Percentiles rank a stretch among this genome's conserved stretches.
These are phyloP conservation scores for Anthonomus grandis DNA, from an alignment of 1,140 invertebrate species.

Conservation along the genomic window DNA sequence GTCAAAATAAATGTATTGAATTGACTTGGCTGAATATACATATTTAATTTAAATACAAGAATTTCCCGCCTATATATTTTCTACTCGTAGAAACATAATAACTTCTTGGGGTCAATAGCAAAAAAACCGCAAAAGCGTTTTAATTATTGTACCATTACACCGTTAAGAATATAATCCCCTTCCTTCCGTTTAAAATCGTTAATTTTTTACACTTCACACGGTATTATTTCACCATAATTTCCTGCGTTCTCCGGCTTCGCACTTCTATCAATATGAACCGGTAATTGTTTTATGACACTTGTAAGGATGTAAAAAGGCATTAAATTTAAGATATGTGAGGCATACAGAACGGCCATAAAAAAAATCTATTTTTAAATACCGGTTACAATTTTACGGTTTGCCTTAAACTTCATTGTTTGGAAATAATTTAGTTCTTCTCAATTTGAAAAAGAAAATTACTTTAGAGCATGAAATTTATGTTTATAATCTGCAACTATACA, in stretches of 20 bases:
- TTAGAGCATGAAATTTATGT: no score
- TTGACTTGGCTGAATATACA: no score
- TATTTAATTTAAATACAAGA: no score
- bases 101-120: not conserved
- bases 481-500: no score
- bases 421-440: no score
- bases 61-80: no score
- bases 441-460: no score
- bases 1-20: no score
- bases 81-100: no score
- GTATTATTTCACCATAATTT: slow-evolving; percentile 31
- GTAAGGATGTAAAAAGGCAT: slow-evolving; percentile 23
- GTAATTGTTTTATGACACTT: slow-evolving; percentile 29
- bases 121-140: slow-evolving; percentile 18
- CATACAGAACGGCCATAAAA: slow-evolving; percentile 11
- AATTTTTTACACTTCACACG: slow-evolving; percentile 27
- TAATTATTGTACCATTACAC: slow-evolving; percentile 12
- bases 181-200: slow-evolving; percentile 27
- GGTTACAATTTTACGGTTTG: no score
- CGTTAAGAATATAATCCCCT: slow-evolving; percentile 22
- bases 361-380: no score
- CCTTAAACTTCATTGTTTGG: no score
- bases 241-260: slow-evolving; percentile 25
- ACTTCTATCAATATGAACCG: slow-evolving; percentile 21
- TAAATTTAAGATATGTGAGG: slow-evolving; percentile 16